Base-by-base conservation (phyloP, 2,888 invertebrate species). In the Listrodromus nycthemerus region DNA sequence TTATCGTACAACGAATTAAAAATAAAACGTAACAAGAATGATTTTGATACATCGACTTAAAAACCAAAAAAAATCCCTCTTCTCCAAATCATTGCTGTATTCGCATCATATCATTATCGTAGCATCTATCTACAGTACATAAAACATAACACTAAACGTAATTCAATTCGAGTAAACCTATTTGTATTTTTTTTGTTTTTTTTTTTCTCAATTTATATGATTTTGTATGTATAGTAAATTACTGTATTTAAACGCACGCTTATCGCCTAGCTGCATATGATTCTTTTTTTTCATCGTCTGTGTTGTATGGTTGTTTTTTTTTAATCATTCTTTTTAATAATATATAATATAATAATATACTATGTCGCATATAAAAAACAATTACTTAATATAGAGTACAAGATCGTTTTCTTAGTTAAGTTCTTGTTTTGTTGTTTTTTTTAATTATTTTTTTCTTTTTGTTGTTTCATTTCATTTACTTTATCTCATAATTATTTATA, bases 311-410 rank as follows among this genome's bases (percentile, higher is more conserved):
- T 41, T 74, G 66, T 75, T 78, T 41, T 48, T 75, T 66, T 48
- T 69, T 55, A 48, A 27, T 67, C 27, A 41, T 41, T 37, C 63
- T 48, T 74, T 88, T 88, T 87, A 87, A 86, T 90, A 89, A 90
- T 91, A 86, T 90, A 89, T 91, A 91, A 91, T 91, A 89, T 91
- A 90, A 90, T 90, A 90, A 92, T 92, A 92, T 91, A 91, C 91
- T 92, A 92, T 91, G 88, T 91, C 89, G 91, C 92, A 92, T 92
- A 91, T 92, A 92, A 92, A 91, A 92, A 92, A 92, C 92, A 92
- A 92, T 92, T 91, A 92, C 92, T 91, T 92, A 92, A 87, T 89
- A 82, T 92, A 92, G 91, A 91, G 89, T 92, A 92, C 91, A 92
- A 91, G 91, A 91, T 92, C 91, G 90, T 90, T 90, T 83, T 83